These are phyloP conservation scores for Platalea minor DNA, from an alignment of 2,797 vertebrate species.

Conservation along the genomic window DNA sequence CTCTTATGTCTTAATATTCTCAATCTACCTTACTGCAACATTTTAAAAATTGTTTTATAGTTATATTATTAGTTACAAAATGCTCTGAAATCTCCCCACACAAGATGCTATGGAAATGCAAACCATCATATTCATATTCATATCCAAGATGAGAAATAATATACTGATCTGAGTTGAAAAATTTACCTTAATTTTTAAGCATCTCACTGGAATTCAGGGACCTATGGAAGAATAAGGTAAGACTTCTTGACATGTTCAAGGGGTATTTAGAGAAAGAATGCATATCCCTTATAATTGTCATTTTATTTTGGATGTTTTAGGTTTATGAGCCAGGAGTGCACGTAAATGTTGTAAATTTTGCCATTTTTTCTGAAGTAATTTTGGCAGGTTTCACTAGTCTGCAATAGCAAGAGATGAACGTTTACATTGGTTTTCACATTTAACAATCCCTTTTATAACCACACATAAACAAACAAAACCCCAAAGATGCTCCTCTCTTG, in stretches of 20 bases:
- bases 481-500: background rate
- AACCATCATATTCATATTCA: background rate
- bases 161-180: background rate
- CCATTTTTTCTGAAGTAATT: background rate
- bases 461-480: background rate
- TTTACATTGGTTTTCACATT: background rate
- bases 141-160: background rate
- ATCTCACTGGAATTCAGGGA: slow-evolving; percentile 3
- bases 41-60: background rate
- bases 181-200: slow-evolving; percentile 1
- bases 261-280: background rate
- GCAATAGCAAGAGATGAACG: background rate
- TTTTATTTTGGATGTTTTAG: background rate
- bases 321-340: background rate
- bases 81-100: background rate
- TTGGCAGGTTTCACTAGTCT: background rate
- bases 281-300: background rate
- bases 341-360: background rate
- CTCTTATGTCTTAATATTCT: background rate
- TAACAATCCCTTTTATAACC: background rate
- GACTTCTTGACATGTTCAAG: background rate
- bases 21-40: background rate
- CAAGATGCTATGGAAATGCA: background rate
- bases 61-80: background rate
- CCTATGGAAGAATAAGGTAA: background rate